phyloP scores from a whole-genome alignment of 2,113 vertebrate genomes.

The Noturus placidus region DNA sequence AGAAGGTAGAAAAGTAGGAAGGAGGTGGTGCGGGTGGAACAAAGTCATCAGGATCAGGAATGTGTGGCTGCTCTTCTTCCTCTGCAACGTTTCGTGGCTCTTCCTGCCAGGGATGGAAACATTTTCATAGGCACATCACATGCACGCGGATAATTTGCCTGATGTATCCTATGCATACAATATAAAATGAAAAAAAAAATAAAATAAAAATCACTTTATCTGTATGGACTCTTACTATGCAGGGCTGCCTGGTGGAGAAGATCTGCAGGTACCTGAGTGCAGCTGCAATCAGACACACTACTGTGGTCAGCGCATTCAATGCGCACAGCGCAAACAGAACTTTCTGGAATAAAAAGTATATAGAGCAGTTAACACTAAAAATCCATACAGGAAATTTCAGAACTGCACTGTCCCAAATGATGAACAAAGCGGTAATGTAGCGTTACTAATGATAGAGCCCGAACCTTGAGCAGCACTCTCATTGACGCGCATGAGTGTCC shows the following conservation, averaged over 20 bases:
- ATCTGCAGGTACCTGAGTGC: slow-evolving; percentile 78
- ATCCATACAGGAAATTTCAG: not conserved
- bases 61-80: slow-evolving; percentile 68
- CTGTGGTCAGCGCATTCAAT: slow-evolving; percentile 79
- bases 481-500: slow-evolving; percentile 77
- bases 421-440: not conserved
- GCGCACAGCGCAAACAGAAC: slow-evolving; percentile 81
- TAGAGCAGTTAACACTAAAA: not conserved
- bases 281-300: slow-evolving; percentile 78
- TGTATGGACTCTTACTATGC: slow-evolving; percentile 69
- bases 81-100: slow-evolving; percentile 71
- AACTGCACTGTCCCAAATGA: not conserved
- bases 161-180: not conserved
- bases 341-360: slow-evolving; percentile 72
- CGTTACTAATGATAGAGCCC: not conserved
- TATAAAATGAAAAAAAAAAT: not conserved
- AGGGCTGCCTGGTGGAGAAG: slow-evolving; percentile 71
- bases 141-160: not conserved
- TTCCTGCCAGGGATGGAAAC: slow-evolving; percentile 61
- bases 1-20: slow-evolving; percentile 80
- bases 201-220: not conserved
- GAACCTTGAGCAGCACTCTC: slow-evolving; percentile 82
- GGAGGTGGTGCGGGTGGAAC: slow-evolving; percentile 79
- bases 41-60: slow-evolving; percentile 78
- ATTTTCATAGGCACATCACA: not conserved